Conservation (phyloP, 1,140 invertebrate genomes). For the Ladona fulva region DNA sequence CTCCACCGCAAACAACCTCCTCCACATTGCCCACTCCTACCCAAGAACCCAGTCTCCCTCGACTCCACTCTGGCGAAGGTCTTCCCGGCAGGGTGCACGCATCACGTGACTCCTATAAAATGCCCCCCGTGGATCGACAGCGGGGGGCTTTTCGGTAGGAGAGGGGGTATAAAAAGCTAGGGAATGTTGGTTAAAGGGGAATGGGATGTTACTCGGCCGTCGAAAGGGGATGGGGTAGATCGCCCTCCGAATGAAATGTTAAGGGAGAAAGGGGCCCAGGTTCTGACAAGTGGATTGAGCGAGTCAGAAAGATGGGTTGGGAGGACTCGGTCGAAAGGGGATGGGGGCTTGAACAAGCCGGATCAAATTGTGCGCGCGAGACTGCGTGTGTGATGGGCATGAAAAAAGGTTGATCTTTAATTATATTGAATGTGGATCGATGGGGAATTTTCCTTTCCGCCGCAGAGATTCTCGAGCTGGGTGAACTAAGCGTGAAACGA, state of each 20-base stretch:
- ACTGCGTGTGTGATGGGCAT: not conserved
- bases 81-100: not conserved
- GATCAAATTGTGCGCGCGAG: not conserved
- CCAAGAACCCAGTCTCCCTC: not conserved
- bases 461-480: no score
- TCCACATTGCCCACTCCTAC: not conserved
- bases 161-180: not conserved
- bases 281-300: constrained; percentile 1
- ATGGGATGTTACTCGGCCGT: not conserved
- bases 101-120: constrained; percentile 1
- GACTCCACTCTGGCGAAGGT: not conserved
- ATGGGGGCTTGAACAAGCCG: not conserved
- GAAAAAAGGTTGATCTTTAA: not conserved
- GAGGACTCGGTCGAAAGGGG: no score
- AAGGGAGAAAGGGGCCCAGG: not conserved
- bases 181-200: not conserved
- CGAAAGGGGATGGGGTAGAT: not conserved
- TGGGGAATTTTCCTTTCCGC: no score
- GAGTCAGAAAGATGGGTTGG: not conserved
- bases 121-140: not conserved
- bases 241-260: not conserved
- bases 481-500: no score
- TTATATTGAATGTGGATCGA: no score
- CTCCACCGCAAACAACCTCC: not conserved
- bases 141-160: not conserved